Conservation (phyloP, 2,888 invertebrate species). For the Blomia tropicalis region DNA sequence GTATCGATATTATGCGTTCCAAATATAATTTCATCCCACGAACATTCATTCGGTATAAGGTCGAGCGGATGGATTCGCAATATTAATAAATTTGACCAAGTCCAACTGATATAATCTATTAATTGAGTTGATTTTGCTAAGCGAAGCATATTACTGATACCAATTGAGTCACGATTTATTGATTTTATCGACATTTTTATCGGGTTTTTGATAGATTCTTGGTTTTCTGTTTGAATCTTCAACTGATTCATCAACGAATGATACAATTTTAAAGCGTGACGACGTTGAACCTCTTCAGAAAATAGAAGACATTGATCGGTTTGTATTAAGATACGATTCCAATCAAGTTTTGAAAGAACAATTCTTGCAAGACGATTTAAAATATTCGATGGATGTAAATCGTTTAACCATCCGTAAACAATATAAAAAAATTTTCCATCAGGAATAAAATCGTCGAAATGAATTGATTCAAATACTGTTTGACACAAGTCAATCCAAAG, state of each 20-base stretch:
- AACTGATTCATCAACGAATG: conserved; percentile 14
- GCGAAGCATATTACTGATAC: background rate
- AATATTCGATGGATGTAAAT: conserved; percentile 8
- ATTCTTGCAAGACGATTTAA: conserved; percentile 23
- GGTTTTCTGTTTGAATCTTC: background rate
- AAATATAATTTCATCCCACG: conserved; percentile 27
- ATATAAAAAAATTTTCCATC: conserved; percentile 17
- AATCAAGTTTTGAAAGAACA: conserved; percentile 23
- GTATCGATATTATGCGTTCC: conserved; percentile 21
- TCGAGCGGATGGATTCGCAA: conserved; percentile 23
- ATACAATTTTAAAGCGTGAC: conserved; percentile 18
- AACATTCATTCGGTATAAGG: conserved; percentile 22
- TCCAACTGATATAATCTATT: conserved; percentile 22
- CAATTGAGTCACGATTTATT: background rate
- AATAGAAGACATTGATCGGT: background rate
- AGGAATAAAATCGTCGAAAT: conserved; percentile 20
- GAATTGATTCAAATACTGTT: conserved; percentile 22
- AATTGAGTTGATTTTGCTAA: conserved; percentile 5
- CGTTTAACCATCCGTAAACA: conserved; percentile 21
- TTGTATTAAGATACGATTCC: conserved; percentile 8
- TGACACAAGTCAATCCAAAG: conserved; percentile 5
- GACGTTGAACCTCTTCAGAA: conserved; percentile 7
- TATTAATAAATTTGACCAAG: conserved; percentile 23
- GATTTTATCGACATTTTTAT: background rate
- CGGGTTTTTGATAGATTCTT: background rate